phyloP scores from a whole-genome alignment of 2,888 invertebrate species.

The Aleiodes testaceus region DNA sequence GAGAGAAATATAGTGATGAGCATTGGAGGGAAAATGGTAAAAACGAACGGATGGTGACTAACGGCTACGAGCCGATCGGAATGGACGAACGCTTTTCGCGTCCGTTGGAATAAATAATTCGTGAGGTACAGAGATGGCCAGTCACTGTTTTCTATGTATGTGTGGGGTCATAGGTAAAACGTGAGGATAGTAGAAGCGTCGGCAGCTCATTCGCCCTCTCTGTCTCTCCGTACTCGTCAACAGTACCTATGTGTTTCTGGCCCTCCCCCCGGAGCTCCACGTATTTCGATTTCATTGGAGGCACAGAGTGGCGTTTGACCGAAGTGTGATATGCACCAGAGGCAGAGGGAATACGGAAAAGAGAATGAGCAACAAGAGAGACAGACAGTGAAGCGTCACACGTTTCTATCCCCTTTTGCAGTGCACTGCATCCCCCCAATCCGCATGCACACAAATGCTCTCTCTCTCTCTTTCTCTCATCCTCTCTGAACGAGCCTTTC shows the following conservation, averaged over 20 bases:
- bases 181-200: constrained; percentile 40
- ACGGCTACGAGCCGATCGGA: constrained; percentile 18
- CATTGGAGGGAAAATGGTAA: constrained; percentile 32
- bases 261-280: constrained; percentile 45
- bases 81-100: constrained; percentile 32
- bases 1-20: constrained; percentile 21
- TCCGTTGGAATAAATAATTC: constrained; percentile 69
- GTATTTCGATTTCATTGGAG: constrained; percentile 66
- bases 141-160: constrained; percentile 12
- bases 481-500: constrained; percentile 61
- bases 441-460: constrained; percentile 37
- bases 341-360: constrained; percentile 40
- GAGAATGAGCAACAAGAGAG: constrained; percentile 26
- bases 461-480: constrained; percentile 35
- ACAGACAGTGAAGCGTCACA: constrained; percentile 48
- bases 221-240: constrained; percentile 47
- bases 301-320: constrained; percentile 68
- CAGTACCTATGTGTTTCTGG: constrained; percentile 42
- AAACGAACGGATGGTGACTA: constrained; percentile 31
- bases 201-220: constrained; percentile 40
- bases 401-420: constrained; percentile 46
- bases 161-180: constrained; percentile 38
- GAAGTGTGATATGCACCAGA: constrained; percentile 68
- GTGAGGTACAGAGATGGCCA: constrained; percentile 45
- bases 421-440: constrained; percentile 44